phyloP scores from a whole-genome alignment of 2,888 invertebrate species.

The Chironomus riparius region DNA sequence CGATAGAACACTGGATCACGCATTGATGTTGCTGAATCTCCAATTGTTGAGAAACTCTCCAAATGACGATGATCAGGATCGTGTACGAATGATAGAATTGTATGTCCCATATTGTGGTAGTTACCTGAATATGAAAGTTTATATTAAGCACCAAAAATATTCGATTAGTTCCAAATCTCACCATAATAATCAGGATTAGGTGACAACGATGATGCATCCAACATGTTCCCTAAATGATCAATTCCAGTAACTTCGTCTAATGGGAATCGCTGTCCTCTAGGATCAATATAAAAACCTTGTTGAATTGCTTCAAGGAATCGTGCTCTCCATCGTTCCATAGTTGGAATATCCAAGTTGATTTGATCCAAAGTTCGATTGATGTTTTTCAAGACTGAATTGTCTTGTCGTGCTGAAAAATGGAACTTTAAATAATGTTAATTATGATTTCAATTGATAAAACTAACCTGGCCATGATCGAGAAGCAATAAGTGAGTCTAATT shows the following conservation, averaged over 20 bases:
- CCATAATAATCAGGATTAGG: constrained; percentile 64
- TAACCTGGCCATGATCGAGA: constrained; percentile 68
- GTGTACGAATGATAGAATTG: constrained; percentile 65
- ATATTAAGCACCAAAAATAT: constrained; percentile 50
- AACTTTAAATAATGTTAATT: no score
- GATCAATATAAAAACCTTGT: background rate
- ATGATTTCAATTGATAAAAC: constrained; percentile 35
- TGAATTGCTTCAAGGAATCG: constrained; percentile 5
- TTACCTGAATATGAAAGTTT: constrained; percentile 56
- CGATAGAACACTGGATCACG: constrained; percentile 79
- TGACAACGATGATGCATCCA: constrained; percentile 58
- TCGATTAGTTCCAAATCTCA: constrained; percentile 61
- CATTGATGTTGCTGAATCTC: constrained; percentile 69
- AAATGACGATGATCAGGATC: constrained; percentile 64
- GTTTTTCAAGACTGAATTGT: constrained; percentile 44
- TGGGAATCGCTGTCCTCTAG: constrained; percentile 44
- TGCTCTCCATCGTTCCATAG: background rate
- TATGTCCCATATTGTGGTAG: constrained; percentile 76
- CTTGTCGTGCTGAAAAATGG: no score
- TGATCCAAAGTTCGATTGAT: constrained; percentile 59
- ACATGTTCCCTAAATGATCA: constrained; percentile 67
- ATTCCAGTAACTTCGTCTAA: constrained; percentile 63
- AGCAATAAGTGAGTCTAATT: constrained; percentile 67
- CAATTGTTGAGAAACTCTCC: constrained; percentile 76
- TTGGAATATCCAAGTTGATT: constrained; percentile 53